These are phyloP conservation scores for Gandaritis pyraliata DNA, from an alignment of 2,888 invertebrate genomes.

Conservation along the genomic window DNA sequence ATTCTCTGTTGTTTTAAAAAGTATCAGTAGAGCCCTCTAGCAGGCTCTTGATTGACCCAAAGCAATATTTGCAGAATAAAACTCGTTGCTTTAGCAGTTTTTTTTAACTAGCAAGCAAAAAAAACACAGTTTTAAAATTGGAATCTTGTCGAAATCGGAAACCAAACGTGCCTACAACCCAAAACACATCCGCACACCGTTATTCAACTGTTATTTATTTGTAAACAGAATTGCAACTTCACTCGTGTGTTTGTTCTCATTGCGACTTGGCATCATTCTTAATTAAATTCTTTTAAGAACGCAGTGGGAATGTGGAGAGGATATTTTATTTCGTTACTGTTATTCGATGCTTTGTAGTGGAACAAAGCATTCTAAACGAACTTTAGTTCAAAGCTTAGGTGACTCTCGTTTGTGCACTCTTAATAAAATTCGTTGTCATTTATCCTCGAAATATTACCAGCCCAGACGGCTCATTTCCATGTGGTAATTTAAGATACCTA, in stretches of 20 bases:
- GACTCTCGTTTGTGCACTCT: too few species aligned
- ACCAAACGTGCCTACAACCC: conserved; percentile 59
- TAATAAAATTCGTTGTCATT: too few species aligned
- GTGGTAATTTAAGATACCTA: too few species aligned
- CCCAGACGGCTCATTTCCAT: too few species aligned
- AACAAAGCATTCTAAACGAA: not conserved
- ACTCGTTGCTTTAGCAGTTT: too few species aligned
- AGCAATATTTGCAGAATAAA: too few species aligned
- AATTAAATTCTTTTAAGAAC: conserved; percentile 37
- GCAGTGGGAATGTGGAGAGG: conserved; percentile 20
- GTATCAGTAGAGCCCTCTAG: too few species aligned
- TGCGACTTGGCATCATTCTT: conserved; percentile 32
- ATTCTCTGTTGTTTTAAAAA: too few species aligned
- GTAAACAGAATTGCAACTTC: conserved; percentile 29
- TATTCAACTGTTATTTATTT: conserved; percentile 41
- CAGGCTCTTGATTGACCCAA: too few species aligned
- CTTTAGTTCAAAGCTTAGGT: not conserved
- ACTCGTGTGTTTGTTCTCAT: conserved; percentile 22
- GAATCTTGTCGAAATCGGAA: conserved; percentile 54
- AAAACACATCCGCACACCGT: conserved; percentile 49
- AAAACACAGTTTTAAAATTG: conserved; percentile 51
- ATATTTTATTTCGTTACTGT: conserved; percentile 24
- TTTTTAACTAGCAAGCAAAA: conserved; percentile 33
- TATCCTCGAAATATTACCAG: too few species aligned
- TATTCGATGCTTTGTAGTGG: conserved; percentile 13